These are phyloP conservation scores for Thymelicus lineola DNA, from an alignment of 2,888 invertebrate genomes.

Conservation along the genomic window DNA sequence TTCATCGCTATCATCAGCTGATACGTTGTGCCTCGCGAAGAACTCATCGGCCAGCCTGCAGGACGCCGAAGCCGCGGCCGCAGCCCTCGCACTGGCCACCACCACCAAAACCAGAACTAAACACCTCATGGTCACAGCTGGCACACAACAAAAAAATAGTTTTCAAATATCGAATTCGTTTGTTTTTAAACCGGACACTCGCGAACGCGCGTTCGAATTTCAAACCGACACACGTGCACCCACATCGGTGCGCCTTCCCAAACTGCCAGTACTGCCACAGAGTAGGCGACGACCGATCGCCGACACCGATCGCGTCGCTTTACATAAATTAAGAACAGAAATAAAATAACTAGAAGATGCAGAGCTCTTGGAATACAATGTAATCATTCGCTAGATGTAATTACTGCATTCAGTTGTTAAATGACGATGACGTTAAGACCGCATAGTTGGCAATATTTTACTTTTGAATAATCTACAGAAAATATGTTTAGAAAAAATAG, in stretches of 20 bases:
- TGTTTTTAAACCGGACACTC: constrained; percentile 62
- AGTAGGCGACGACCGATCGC: constrained; percentile 47
- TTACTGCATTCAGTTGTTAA: constrained; percentile 56
- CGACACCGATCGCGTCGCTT: constrained; percentile 59
- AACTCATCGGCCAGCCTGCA: constrained; percentile 69
- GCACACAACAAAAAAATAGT: constrained; percentile 55
- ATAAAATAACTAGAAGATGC: constrained; percentile 61
- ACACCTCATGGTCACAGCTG: constrained; percentile 77
- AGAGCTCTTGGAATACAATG: constrained; percentile 51
- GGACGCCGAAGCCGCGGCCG: constrained; percentile 63
- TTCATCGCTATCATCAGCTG: constrained; percentile 78
- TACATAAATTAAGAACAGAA: constrained; percentile 65
- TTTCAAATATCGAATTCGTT: constrained; percentile 58
- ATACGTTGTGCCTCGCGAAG: constrained; percentile 75
- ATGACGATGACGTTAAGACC: constrained; percentile 45
- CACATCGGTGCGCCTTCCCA: constrained; percentile 75
- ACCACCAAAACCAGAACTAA: constrained; percentile 66
- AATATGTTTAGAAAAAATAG: background rate
- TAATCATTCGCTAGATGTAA: constrained; percentile 41
- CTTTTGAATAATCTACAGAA: background rate
- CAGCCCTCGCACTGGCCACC: constrained; percentile 60
- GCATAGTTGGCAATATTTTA: background rate
- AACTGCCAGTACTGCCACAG: constrained; percentile 65
- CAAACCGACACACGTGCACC: constrained; percentile 66
- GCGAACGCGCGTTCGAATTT: constrained; percentile 66